Evolutionary conservation across 2,888 invertebrate genomes (phyloP), one percentile per base, ranked within the genome.

Genomic region (Agriotes lineatus): DNA sequence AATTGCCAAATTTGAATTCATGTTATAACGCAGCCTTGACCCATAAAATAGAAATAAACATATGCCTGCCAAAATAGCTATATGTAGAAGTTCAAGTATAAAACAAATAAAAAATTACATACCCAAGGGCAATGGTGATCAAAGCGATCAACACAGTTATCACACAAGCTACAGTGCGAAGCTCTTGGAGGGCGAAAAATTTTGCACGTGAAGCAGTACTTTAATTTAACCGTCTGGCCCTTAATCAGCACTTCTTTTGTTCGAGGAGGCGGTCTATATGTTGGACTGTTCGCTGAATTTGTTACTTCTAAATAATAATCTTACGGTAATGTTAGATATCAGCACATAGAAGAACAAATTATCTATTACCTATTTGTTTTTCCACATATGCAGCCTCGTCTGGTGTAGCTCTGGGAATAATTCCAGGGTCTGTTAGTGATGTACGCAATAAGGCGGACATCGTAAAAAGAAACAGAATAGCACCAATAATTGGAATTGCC

Each of bases 151-250:
- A 99, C 98, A 89, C 99, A 99, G 88, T 99, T 99, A 88, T 99
- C 98, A 88, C 99, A 99, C 77, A 99, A 89, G 85, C 97, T 97
- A 88, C 99, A 99, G 87, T 99, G 99, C 75, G 96, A 96, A 76
- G 98, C 97, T 86, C 99, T 90, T 70, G 99, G 99, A 76, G 99
- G 99, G 79, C 98, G 90, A 88, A 98, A 99, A 89, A 99, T 96
- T 88, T 98, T 98, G 88, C 99, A 99, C 59, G 99, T 99, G 87
- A 97, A 97, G 87, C 99, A 99, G 88, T 98, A 99, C 87, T 99
- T 99, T 82, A 99, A 90, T 86, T 98, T 98, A 77, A 99, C 93
- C 78, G 93, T 91, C 83, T 95, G 95, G 69, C 96, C 96, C 84
- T 92, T 92, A 73, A 96, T 94, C 66, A 95, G 87, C 80, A 96